Evolutionary conservation across 2,888 invertebrate genomes (phyloP).

Genomic region (Resseliella maxima): DNA sequence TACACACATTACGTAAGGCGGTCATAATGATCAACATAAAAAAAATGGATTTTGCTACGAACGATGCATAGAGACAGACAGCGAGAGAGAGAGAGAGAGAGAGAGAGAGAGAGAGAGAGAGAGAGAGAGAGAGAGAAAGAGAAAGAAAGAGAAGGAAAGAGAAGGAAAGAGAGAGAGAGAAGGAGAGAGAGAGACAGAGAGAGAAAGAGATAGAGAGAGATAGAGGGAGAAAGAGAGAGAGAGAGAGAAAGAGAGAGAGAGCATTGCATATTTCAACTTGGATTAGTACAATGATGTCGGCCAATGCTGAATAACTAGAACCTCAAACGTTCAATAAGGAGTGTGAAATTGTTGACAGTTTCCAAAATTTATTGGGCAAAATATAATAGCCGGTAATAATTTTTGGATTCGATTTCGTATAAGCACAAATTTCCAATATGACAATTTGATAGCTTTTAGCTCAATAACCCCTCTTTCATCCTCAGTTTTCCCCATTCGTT

Average conservation of each 20-base stretch:
- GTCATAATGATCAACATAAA: no score
- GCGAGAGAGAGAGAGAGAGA: no score
- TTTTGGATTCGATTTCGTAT: background rate
- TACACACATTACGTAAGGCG: background rate
- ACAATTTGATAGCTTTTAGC: constrained; percentile 28
- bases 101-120: no score
- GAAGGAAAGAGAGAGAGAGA: no score
- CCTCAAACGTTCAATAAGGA: background rate
- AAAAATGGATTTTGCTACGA: no score
- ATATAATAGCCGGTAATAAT: constrained; percentile 23
- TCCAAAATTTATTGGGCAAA: constrained; percentile 7
- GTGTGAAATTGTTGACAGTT: constrained; percentile 47
- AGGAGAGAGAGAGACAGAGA: no score
- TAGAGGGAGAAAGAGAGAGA: background rate
- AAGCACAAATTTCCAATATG: constrained; percentile 33
- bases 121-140: no score
- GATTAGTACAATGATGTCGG: background rate
- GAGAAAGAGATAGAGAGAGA: no score
- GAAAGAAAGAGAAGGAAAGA: no score
- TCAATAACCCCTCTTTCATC: background rate
- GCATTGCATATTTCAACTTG: background rate
- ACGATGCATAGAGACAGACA: no score
- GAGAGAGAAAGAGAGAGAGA: background rate
- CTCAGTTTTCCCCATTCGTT: background rate
- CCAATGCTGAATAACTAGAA: background rate